Conservation (phyloP, 2,888 invertebrate species). For the Steinernema carpocapsae region DNA sequence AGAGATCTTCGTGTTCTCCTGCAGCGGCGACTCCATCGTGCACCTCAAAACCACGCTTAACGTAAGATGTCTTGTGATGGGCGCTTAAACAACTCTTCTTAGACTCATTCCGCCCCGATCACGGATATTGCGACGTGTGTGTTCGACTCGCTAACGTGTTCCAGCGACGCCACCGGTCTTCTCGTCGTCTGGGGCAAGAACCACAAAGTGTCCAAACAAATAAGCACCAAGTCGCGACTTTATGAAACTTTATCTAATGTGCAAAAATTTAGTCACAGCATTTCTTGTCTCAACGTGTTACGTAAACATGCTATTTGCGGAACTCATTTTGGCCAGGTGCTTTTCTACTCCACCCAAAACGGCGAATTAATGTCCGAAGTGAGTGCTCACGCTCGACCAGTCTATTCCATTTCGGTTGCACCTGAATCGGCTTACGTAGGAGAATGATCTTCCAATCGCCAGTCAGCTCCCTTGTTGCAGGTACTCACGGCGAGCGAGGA, state of each 20-base stretch:
- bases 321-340: conserved; percentile 50
- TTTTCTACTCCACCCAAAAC: conserved; percentile 45
- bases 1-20: conserved; percentile 57
- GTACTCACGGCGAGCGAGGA: conserved; percentile 62
- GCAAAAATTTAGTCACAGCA: conserved; percentile 43
- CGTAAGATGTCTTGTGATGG: background rate
- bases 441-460: background rate
- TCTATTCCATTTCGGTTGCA: conserved; percentile 63
- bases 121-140: conserved; percentile 64
- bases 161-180: conserved; percentile 55
- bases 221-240: conserved; percentile 54
- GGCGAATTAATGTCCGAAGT: conserved; percentile 59
- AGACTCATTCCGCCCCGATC: conserved; percentile 45
- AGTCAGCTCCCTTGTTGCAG: conserved; percentile 37
- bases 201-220: conserved; percentile 51
- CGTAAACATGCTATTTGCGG: conserved; percentile 63
- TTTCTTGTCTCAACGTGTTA: conserved; percentile 60
- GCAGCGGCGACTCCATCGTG: conserved; percentile 55
- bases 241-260: background rate
- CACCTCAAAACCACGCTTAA: conserved; percentile 13
- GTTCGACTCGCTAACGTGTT: conserved; percentile 64
- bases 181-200: conserved; percentile 63
- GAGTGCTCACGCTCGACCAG: conserved; percentile 56
- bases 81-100: background rate
- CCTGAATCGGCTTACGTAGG: conserved; percentile 66